These are phyloP conservation scores for Lasius fuliginosus DNA, from an alignment of 2,888 invertebrate species.

Conservation along the genomic window DNA sequence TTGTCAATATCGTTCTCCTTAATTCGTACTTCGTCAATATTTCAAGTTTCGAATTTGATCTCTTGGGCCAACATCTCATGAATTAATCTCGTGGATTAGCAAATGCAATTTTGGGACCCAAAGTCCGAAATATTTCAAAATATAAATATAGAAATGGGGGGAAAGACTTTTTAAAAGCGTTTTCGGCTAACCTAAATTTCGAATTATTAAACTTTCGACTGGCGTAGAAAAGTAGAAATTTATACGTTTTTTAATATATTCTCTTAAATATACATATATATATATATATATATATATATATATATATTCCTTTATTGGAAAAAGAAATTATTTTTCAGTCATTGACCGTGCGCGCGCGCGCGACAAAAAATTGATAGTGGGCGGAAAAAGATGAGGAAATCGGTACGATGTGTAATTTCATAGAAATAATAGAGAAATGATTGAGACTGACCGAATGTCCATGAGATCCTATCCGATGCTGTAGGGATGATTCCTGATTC, in stretches of 20 bases:
- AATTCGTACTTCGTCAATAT: background rate
- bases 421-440: background rate
- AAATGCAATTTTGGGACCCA: constrained; percentile 3
- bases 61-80: background rate
- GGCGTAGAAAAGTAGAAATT: background rate
- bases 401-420: background rate
- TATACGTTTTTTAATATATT: background rate
- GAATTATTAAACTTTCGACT: background rate
- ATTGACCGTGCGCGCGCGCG: background rate
- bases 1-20: background rate
- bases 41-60: constrained; percentile 11
- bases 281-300: background rate
- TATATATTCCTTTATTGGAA: background rate
- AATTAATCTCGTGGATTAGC: background rate
- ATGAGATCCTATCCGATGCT: constrained; percentile 13
- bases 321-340: background rate
- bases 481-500: constrained; percentile 46
- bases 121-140: constrained; percentile 1
- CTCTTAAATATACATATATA: background rate
- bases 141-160: background rate
- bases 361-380: background rate
- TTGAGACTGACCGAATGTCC: background rate
- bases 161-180: background rate
- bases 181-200: background rate
- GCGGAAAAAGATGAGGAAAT: background rate